A percentile compares a stretch with the other conserved stretches of the same genome.
Evolutionary conservation across 2,797 vertebrate species (phyloP).

Genomic region (Gallirallus australis): DNA sequence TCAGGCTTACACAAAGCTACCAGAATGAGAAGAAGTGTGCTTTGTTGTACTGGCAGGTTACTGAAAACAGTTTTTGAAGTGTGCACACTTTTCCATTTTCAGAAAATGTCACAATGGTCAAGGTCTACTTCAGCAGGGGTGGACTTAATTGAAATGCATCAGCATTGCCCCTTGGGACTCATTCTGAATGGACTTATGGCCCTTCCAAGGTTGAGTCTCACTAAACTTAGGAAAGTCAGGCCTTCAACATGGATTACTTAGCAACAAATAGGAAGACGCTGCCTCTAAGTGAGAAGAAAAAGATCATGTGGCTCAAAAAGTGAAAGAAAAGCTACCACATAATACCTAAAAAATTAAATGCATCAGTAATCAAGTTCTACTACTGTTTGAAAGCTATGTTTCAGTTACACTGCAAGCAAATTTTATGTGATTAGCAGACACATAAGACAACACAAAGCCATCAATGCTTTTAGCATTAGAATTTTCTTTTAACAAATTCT

Average conservation of each 20-base stretch:
- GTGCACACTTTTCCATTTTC: not conserved
- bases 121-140: not conserved
- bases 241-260: not conserved
- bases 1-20: not conserved
- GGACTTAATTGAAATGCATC: not conserved
- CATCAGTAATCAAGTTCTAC: not conserved
- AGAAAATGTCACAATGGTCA: not conserved
- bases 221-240: not conserved
- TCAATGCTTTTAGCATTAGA: not conserved
- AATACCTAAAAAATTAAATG: not conserved
- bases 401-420: too few species aligned
- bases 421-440: not conserved
- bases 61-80: not conserved
- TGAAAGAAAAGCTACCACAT: not conserved
- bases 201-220: not conserved
- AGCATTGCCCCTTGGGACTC: not conserved
- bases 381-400: not conserved
- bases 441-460: not conserved
- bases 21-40: not conserved
- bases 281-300: not conserved
- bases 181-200: not conserved
- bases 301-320: not conserved
- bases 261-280: not conserved
- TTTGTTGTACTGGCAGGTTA: not conserved
- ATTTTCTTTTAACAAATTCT: not conserved